phyloP scores from a whole-genome alignment of 2,113 vertebrate genomes.

The Gracilinanus agilis region DNA sequence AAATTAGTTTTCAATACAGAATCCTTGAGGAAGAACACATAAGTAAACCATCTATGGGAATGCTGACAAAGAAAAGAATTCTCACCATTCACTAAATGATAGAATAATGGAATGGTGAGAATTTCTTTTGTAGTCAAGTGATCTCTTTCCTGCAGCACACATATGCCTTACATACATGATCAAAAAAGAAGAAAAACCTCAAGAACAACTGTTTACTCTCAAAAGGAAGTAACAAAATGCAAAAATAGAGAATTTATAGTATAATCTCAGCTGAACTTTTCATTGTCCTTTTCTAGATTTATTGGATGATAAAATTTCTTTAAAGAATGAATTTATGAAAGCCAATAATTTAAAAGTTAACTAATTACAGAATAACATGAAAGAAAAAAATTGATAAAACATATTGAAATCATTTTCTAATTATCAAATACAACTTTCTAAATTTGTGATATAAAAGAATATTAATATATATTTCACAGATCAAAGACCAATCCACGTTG shows the following conservation, averaged over 20 bases:
- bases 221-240: conserved; percentile 18
- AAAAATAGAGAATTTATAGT: conserved; percentile 36
- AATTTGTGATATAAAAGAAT: conserved; percentile 1
- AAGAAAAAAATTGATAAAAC: background rate
- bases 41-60: background rate
- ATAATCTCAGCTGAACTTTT: conserved; percentile 31
- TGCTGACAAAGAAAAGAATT: background rate
- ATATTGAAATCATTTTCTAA: background rate
- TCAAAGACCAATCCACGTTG: background rate
- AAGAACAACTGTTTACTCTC: conserved; percentile 29
- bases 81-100: background rate
- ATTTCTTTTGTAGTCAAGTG: background rate
- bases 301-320: conserved; percentile 52
- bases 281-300: conserved; percentile 51
- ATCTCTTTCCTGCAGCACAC: background rate
- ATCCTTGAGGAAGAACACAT: background rate
- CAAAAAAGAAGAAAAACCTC: background rate
- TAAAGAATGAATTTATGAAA: background rate
- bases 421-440: background rate
- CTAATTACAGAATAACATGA: background rate
- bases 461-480: background rate
- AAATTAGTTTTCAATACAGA: background rate
- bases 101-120: too few species aligned
- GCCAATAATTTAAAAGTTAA: background rate
- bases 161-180: background rate